Evolutionary conservation across 2,797 vertebrate species (phyloP).

Genomic region (Pogoniulus pusillus): DNA sequence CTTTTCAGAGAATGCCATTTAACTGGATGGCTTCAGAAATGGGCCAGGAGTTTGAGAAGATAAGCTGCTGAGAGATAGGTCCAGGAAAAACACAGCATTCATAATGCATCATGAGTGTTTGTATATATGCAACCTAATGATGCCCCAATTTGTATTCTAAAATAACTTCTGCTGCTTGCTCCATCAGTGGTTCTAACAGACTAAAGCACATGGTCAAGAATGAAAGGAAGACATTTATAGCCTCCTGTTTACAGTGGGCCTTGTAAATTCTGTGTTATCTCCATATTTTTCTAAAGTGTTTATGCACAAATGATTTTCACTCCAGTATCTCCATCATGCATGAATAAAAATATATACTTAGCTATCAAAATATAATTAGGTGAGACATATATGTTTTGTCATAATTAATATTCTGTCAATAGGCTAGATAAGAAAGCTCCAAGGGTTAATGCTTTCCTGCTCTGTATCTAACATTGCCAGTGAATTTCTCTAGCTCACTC

Average conservation of each 20-base stretch:
- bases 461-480: conserved; percentile 76
- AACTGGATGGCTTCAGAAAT: neutral
- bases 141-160: conserved; percentile 33
- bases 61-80: conserved; percentile 21
- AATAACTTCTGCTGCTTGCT: conserved; percentile 30
- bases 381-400: conserved; percentile 77
- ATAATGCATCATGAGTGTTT: conserved; percentile 49
- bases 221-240: conserved; percentile 59
- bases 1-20: neutral
- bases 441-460: conserved; percentile 79
- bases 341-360: conserved; percentile 76
- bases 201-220: conserved; percentile 50
- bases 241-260: conserved; percentile 43
- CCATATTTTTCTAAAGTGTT: conserved; percentile 68
- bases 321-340: conserved; percentile 64
- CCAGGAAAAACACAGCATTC: conserved; percentile 47
- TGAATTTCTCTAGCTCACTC: conserved; percentile 81
- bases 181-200: conserved; percentile 37
- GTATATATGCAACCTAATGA: conserved; percentile 53
- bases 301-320: conserved; percentile 67
- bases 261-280: conserved; percentile 55
- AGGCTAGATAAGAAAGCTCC: conserved; percentile 80
- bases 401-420: conserved; percentile 86
- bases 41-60: conserved; percentile 2
- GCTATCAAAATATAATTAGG: conserved; percentile 80